These are phyloP conservation scores for Diplogasteroides magnus DNA, from an alignment of 1,140 invertebrate genomes.

Conservation along the genomic window DNA sequence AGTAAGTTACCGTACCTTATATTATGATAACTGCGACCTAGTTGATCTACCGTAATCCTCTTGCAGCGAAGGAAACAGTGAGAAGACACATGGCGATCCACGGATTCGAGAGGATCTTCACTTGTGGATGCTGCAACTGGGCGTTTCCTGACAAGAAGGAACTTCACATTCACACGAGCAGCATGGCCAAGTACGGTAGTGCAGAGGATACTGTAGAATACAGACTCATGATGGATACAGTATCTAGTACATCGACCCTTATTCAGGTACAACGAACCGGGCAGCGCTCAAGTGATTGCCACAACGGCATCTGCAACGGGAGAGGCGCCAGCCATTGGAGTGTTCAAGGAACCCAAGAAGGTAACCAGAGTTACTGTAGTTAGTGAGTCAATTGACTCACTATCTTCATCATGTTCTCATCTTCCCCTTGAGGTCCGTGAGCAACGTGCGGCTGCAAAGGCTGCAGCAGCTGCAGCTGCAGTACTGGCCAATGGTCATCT, in stretches of 20 bases:
- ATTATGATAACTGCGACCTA: too few relatives aligned
- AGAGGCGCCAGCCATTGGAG: not conserved
- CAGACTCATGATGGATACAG: too few relatives aligned
- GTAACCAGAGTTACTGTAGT: too few relatives aligned
- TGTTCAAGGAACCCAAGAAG: not conserved
- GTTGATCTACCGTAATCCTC: not conserved
- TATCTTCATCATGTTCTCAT: too few relatives aligned
- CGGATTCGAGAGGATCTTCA: conserved; percentile 24
- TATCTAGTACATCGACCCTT: not conserved
- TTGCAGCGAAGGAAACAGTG: conserved; percentile 24
- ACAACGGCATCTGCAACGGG: not conserved
- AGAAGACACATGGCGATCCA: conserved; percentile 27
- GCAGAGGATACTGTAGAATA: not conserved
- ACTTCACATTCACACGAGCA: conserved; percentile 22
- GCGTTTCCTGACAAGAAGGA: conserved; percentile 30
- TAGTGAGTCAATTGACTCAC: too few relatives aligned
- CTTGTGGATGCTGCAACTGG: conserved; percentile 31
- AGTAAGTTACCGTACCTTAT: conserved; percentile 11
- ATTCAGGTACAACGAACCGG: not conserved
- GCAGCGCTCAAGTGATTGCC: not conserved
- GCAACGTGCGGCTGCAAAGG: not conserved
- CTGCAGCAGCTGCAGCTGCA: not conserved
- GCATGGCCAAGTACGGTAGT: not conserved
- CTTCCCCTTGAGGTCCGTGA: too few relatives aligned
- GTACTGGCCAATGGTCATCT: not conserved